Evolutionary conservation across 2,797 vertebrate species (phyloP), one percentile per base, ranked within the genome.

Genomic region (Eupleurogrammus muticus): DNA sequence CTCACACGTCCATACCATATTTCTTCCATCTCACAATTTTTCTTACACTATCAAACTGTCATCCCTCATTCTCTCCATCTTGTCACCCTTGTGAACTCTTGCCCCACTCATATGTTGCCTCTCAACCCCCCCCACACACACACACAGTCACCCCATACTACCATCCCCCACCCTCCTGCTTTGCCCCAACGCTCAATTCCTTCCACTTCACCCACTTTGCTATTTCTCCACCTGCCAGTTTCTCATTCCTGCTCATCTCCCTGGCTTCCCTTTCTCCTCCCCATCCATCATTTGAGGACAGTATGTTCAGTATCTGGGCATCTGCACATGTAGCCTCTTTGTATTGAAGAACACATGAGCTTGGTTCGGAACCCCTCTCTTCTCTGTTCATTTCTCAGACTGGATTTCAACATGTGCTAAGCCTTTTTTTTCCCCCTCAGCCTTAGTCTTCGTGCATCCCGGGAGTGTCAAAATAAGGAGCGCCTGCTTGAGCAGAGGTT

Each of bases 401-500:
- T 68, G 54, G 23, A 73, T 53, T 72, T 53, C 32, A 78, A 46
- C 38, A 35, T 24, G 61, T 70, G 24, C 53, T 66, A 55, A 66
- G 36, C 66, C 49, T 2, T 3, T 21, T 38, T 5, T 52, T 35
- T 42, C 24, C 63, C 35, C 7, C 2, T 2, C 77, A 99, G 98
- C 61, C 96, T 99, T 76, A 97, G 96, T 84, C 93, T 99, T 49
- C 96, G 97, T 89, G 96, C 96, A 53, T 96, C 97, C 54, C 95
- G 97, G 85, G 94, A 96, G 81, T 98, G 96, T 93, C 97, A 97
- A 86, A 97, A 93, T 89, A 99, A 98, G 90, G 97, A 99, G 89
- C 96, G 97, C 80, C 92, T 95, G 81, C 92, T 99, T 88, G 97
- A 99, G 83, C 96, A 99, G 84, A 94, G 97, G 78, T 97, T 97